Evolutionary conservation across 2,888 invertebrate genomes (phyloP).

Genomic region (Entomobrya proxima): DNA sequence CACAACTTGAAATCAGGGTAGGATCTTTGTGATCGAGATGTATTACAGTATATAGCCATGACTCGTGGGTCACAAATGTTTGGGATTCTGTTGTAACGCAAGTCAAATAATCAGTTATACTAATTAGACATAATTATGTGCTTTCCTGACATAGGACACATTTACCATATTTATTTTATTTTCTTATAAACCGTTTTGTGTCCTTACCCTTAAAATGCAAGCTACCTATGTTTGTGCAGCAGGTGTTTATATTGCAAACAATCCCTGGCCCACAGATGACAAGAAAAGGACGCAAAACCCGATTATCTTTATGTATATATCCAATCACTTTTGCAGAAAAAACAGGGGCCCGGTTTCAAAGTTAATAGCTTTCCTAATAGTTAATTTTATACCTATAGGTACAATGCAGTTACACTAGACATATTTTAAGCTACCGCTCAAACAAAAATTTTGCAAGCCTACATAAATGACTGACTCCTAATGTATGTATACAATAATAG

Average conservation of each 20-base stretch:
- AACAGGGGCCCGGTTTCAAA: background rate
- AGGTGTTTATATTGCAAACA: constrained; percentile 38
- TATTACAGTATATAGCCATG: too few relatives aligned
- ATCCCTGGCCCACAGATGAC: constrained; percentile 37
- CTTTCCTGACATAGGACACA: too few relatives aligned
- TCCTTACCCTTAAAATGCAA: too few relatives aligned
- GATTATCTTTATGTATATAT: constrained; percentile 32
- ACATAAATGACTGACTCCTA: background rate
- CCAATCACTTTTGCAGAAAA: constrained; percentile 28
- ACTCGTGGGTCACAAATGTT: too few relatives aligned
- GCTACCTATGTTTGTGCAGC: background rate
- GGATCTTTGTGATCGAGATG: too few relatives aligned
- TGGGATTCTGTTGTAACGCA: too few relatives aligned
- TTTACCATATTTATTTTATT: too few relatives aligned
- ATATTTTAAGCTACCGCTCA: background rate
- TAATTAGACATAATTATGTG: too few relatives aligned
- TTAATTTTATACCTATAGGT: background rate
- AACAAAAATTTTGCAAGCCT: constrained; percentile 8
- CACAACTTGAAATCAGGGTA: too few relatives aligned
- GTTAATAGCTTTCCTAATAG: background rate
- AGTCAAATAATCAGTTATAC: too few relatives aligned
- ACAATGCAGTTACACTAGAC: background rate
- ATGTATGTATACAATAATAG: too few relatives aligned
- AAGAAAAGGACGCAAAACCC: constrained; percentile 19
- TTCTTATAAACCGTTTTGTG: too few relatives aligned